Base-by-base conservation (phyloP, 2,888 invertebrate genomes). In the Melolontha melolontha region DNA sequence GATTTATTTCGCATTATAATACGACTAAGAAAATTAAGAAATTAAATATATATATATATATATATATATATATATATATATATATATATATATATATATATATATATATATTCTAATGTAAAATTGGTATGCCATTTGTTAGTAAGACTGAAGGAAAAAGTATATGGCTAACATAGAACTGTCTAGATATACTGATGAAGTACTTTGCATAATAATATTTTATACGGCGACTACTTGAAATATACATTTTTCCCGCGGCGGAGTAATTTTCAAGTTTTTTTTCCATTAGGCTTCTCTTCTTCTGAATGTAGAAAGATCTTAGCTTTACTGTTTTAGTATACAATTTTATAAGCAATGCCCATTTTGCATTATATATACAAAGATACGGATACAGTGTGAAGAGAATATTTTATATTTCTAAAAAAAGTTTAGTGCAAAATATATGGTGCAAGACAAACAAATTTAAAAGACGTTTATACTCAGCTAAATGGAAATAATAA, bases 121-220 rank as follows among this genome's bases (percentile, higher is more conserved):
- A 69, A 69, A 69, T 66, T 69, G 63, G 66, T 63, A 63, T 55
- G 39, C 49, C 65, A 69, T 55, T 69, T 69, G 65, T 69, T 57
- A 66, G 41, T 44, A 44, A 44, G 57, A 59, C 12, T n/a, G 29
- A 47, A 17, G 8, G 47, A 66, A 52, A 54, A 66, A 69, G 66
- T 34, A 66, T 66, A 66, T 66, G 66, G 63, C 68, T 34, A 59
- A 59, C 59, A 59, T 59, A 44, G 44, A 59, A 59, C 44, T 59
- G 59, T 59, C 59, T 47, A 47, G 34, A 47, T 59, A 59, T 59
- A 59, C 59, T 59, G 59, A 59, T 59, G 59, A 59, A 59, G 66
- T 66, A 55, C 69, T 69, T 69, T 69, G 66, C 69, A 69, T 69
- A 69, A 66, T 66, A 69, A 69, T 69, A 55, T 66, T 66, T 64